phyloP scores from a whole-genome alignment of 2,888 invertebrate genomes.

The Torymus texanus region DNA sequence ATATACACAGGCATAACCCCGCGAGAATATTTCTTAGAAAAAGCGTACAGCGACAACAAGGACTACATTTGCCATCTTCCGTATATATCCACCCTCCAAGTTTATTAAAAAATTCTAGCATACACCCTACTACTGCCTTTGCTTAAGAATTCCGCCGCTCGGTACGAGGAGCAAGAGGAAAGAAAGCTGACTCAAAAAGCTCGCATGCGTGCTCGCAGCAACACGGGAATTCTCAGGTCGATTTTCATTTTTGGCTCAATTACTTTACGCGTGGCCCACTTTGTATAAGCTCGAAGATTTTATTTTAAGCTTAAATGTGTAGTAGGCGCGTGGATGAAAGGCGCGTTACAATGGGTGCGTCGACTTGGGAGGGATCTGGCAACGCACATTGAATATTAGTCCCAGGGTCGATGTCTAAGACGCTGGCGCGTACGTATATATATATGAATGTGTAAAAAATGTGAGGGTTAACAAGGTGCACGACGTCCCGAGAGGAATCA shows the following conservation, averaged over 20 bases:
- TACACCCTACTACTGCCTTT: not conserved
- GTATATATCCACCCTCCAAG: not conserved
- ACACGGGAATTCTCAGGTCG: constrained; percentile 26
- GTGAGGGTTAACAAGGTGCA: not conserved
- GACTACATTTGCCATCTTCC: constrained; percentile 6
- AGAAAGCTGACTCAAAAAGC: not conserved
- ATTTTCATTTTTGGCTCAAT: constrained; percentile 53
- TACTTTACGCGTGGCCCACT: constrained; percentile 11
- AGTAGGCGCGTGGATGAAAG: not conserved
- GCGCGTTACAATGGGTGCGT: not conserved
- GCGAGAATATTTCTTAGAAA: too few relatives aligned
- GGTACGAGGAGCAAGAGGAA: not conserved
- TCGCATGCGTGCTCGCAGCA: not conserved
- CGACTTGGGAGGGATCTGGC: too few relatives aligned
- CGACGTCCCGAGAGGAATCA: not conserved
- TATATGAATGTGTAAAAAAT: not conserved
- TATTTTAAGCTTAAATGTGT: constrained; percentile 33
- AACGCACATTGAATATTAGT: constrained; percentile 26
- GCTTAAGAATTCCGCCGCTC: constrained; percentile 23
- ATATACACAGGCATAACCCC: not conserved
- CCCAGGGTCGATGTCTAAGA: not conserved
- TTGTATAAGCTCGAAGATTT: constrained; percentile 30
- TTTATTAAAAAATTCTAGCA: constrained; percentile 36
- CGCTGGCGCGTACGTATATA: too few relatives aligned
- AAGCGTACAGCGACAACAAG: not conserved